Percentiles rank a stretch among this genome's conserved stretches.
phyloP scores from a whole-genome alignment of 2,797 vertebrate genomes.

The Microchirus variegatus region DNA sequence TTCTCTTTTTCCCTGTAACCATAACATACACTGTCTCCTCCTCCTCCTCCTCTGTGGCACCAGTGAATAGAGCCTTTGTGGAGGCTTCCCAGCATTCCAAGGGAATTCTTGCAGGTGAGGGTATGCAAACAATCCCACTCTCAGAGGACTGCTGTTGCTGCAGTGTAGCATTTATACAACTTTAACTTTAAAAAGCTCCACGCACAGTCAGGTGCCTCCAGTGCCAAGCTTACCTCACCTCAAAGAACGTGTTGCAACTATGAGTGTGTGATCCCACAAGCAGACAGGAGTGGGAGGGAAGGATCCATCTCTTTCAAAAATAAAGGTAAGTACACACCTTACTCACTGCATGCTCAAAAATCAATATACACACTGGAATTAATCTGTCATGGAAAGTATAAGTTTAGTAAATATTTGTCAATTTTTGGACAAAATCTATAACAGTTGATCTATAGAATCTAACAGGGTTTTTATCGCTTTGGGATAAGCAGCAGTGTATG shows the following conservation, averaged over 20 bases:
- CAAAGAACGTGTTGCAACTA: conserved; percentile 18
- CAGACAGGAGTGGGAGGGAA: conserved; percentile 50
- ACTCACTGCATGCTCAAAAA: conserved; percentile 16
- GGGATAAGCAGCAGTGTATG: conserved; percentile 18
- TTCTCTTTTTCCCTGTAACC: conserved; percentile 27
- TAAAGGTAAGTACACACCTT: conserved; percentile 67
- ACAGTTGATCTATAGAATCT: conserved; percentile 11
- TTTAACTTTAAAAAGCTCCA: too few species aligned
- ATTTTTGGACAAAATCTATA: conserved; percentile 5
- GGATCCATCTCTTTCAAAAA: conserved; percentile 34
- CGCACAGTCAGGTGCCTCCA: neutral
- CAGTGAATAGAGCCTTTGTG: conserved; percentile 76
- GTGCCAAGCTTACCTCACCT: conserved; percentile 2
- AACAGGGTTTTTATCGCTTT: conserved; percentile 31
- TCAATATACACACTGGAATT: conserved; percentile 21
- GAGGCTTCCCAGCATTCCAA: conserved; percentile 69
- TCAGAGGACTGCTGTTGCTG: conserved; percentile 12
- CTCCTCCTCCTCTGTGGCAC: conserved; percentile 28
- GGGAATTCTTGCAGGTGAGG: conserved; percentile 71
- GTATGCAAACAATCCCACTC: conserved; percentile 40
- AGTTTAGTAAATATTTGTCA: conserved; percentile 42
- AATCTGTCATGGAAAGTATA: conserved; percentile 11
- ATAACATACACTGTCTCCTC: conserved; percentile 57
- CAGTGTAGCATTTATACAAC: neutral
- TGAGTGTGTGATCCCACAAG: conserved; percentile 46